Percentiles rank a stretch among this genome's conserved stretches.
These are phyloP conservation scores for Macrostomum lignano DNA, from an alignment of 1,140 invertebrate genomes.

Conservation along the genomic window DNA sequence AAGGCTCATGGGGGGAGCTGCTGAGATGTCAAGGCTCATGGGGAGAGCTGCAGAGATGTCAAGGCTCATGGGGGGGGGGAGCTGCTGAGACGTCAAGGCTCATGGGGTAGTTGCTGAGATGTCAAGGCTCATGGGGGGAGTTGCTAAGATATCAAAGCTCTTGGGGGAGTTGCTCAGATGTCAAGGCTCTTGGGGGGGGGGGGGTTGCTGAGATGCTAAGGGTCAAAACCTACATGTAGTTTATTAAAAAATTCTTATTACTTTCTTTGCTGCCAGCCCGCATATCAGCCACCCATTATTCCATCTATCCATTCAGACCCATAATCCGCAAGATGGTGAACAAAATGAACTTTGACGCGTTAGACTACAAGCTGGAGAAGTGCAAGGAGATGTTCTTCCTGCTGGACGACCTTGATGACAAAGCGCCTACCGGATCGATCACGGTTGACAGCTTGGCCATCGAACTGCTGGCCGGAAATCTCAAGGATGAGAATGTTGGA, in stretches of 20 bases:
- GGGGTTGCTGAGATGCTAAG: too few relatives aligned
- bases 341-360: slow-evolving; percentile 20
- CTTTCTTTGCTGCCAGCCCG: not conserved
- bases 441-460: slow-evolving; percentile 14
- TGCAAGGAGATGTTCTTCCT: slow-evolving; percentile 21
- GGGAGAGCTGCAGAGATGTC: too few relatives aligned
- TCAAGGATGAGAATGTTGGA: slow-evolving; percentile 8
- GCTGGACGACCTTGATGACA: slow-evolving; percentile 11
- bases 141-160: too few relatives aligned
- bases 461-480: slow-evolving; percentile 20
- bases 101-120: too few relatives aligned
- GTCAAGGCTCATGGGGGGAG: too few relatives aligned
- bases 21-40: too few relatives aligned
- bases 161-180: too few relatives aligned
- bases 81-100: too few relatives aligned
- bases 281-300: not conserved
- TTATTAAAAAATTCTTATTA: not conserved
- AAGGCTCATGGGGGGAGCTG: too few relatives aligned
- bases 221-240: slow-evolving; percentile 1
- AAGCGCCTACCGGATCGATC: slow-evolving; percentile 13
- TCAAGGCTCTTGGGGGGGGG: too few relatives aligned
- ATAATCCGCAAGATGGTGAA: slow-evolving; percentile 19
- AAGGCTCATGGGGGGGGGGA: too few relatives aligned
- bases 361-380: slow-evolving; percentile 22
- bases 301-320: slow-evolving; percentile 13